These are phyloP conservation scores for Pseudorasbora parva DNA, from an alignment of 2,113 vertebrate genomes.

Conservation along the genomic window DNA sequence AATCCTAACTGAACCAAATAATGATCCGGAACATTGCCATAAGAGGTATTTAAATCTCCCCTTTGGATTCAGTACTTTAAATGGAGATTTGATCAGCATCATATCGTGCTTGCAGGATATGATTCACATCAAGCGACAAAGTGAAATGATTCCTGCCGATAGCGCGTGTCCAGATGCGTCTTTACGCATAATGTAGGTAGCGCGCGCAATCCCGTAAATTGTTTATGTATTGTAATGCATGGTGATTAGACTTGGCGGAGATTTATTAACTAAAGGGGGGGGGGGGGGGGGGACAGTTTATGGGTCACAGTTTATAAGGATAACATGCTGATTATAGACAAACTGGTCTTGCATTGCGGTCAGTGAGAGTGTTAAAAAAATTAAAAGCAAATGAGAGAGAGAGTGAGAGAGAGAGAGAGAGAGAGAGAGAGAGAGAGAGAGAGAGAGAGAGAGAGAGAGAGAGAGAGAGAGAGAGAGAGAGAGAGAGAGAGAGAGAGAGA, in stretches of 20 bases:
- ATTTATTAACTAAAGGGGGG: neutral
- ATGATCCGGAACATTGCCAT: neutral
- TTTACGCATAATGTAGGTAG: slow-evolving; percentile 18
- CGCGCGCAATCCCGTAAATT: neutral
- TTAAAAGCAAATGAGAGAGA: slow-evolving; percentile 17
- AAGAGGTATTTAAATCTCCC: neutral
- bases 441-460: slow-evolving; percentile 14
- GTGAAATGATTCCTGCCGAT: neutral
- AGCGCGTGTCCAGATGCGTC: slow-evolving; percentile 17
- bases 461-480: slow-evolving; percentile 35
- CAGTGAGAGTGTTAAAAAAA: neutral
- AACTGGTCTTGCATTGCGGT: neutral
- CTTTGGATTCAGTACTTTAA: neutral
- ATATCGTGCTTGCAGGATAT: neutral
- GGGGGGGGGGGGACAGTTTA: neutral
- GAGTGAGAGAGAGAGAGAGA: slow-evolving; percentile 25
- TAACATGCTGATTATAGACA: neutral
- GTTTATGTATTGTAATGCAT: neutral
- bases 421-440: slow-evolving; percentile 36
- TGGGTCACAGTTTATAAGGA: neutral
- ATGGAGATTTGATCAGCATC: neutral
- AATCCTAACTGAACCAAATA: slow-evolving; percentile 26
- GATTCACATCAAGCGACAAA: neutral
- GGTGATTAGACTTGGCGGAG: neutral
- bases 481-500: slow-evolving; percentile 28